Percentiles rank a stretch among this genome's conserved stretches.
phyloP scores from a whole-genome alignment of 2,113 vertebrate species.

The Emberiza fucata region DNA sequence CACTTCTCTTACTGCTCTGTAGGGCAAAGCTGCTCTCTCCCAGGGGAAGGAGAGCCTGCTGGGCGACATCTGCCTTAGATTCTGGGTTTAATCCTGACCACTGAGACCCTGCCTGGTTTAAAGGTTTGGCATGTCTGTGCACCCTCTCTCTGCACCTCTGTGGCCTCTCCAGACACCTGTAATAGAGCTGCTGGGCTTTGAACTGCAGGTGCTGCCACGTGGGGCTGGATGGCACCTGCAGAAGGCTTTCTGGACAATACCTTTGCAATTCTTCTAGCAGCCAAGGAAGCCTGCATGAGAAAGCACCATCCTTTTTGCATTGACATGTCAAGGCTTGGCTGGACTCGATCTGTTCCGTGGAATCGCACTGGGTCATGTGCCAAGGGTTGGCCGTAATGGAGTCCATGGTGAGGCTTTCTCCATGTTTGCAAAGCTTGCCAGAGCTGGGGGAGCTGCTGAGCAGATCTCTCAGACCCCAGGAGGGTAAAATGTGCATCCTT shows the following conservation, averaged over 20 bases:
- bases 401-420: neutral
- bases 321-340: neutral
- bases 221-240: neutral
- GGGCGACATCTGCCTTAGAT: neutral
- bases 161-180: rapidly evolving
- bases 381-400: neutral
- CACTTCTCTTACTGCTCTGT: rapidly evolving
- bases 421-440: neutral
- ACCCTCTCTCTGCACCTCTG: neutral
- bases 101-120: neutral
- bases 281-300: neutral
- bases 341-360: neutral
- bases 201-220: rapidly evolving
- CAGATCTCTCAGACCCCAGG: neutral
- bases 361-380: rapidly evolving
- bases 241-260: neutral
- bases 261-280: neutral
- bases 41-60: neutral
- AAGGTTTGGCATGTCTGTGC: neutral
- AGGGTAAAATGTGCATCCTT: neutral
- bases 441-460: neutral
- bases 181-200: neutral
- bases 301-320: neutral
- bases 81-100: neutral
- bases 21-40: neutral